Percentiles rank a stretch among this genome's conserved stretches.
These are phyloP conservation scores for Microcebus lehilahytsara DNA, from an alignment of 2,113 vertebrate genomes.

Conservation along the genomic window DNA sequence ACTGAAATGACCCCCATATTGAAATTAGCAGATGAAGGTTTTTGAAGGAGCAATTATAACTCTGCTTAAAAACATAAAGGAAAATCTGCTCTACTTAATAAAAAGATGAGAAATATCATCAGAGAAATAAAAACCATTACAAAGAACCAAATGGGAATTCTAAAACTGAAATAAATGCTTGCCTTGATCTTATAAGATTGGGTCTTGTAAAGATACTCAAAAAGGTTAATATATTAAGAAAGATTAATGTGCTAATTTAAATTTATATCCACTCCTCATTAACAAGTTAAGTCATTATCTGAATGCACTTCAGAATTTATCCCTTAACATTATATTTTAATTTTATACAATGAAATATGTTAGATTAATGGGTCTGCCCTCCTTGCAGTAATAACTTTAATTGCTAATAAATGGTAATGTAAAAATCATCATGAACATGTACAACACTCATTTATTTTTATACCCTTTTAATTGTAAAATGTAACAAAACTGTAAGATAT, in stretches of 20 bases:
- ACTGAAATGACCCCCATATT: not conserved
- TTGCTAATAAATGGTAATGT: not conserved
- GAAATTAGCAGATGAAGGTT: slow-evolving; percentile 14
- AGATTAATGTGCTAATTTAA: slow-evolving; percentile 14
- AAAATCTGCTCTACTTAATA: slow-evolving; percentile 38
- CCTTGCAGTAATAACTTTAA: slow-evolving; percentile 5
- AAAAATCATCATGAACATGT: not conserved
- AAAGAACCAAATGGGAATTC: slow-evolving; percentile 36
- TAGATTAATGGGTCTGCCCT: not conserved
- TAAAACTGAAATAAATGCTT: slow-evolving; percentile 33
- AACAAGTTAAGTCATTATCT: not conserved
- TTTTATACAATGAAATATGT: not conserved
- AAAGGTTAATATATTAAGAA: slow-evolving; percentile 34
- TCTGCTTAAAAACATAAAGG: slow-evolving; percentile 26
- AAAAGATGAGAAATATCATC: slow-evolving; percentile 23
- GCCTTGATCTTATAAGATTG: slow-evolving; percentile 17
- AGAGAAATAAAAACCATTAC: slow-evolving; percentile 32
- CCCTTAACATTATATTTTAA: no score
- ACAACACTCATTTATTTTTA: slow-evolving; percentile 32
- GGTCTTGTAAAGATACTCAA: slow-evolving; percentile 17
- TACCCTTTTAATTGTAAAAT: not conserved
- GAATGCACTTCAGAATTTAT: slow-evolving; percentile 18
- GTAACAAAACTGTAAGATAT: not conserved
- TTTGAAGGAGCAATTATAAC: slow-evolving; percentile 25
- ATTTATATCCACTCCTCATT: not conserved